Evolutionary conservation across 2,797 vertebrate genomes (phyloP).

Genomic region (Dicrostonyx torquatus): DNA sequence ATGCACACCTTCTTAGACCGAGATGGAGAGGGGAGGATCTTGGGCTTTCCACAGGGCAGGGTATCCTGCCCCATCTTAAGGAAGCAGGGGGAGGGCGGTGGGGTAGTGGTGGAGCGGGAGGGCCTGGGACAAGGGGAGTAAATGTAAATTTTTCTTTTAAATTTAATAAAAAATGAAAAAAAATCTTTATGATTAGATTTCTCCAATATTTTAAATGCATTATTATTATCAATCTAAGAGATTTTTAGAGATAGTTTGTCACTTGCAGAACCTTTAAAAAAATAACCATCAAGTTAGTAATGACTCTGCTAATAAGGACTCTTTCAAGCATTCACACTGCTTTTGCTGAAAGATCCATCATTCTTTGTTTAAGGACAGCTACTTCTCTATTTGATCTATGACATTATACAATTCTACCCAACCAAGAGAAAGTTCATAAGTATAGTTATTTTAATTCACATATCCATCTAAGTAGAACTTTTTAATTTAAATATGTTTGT

Average conservation of each 20-base stretch:
- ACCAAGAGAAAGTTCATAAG: conserved; percentile 37
- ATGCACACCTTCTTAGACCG: too few relatives aligned
- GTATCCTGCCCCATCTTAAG: too few relatives aligned
- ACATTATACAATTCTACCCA: conserved; percentile 21
- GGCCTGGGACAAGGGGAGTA: too few relatives aligned
- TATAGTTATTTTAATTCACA: conserved; percentile 45
- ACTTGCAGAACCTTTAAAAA: conserved; percentile 43
- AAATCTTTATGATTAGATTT: conserved; percentile 51
- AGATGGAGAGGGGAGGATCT: too few relatives aligned
- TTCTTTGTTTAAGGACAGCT: neutral
- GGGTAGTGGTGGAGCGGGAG: too few relatives aligned
- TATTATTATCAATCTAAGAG: conserved; percentile 7
- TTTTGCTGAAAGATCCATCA: neutral
- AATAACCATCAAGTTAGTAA: conserved; percentile 40
- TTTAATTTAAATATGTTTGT: conserved; percentile 38
- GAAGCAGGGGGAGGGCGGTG: too few relatives aligned
- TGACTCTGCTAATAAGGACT: neutral
- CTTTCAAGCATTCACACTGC: neutral
- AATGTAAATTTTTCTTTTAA: too few relatives aligned
- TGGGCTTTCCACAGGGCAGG: too few relatives aligned
- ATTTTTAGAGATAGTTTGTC: conserved; percentile 35
- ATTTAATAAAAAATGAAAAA: too few relatives aligned
- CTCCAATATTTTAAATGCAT: conserved; percentile 37
- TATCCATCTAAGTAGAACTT: neutral
- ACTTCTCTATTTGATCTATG: neutral